phyloP scores from a whole-genome alignment of 2,888 invertebrate species.

The Philonicus albiceps region DNA sequence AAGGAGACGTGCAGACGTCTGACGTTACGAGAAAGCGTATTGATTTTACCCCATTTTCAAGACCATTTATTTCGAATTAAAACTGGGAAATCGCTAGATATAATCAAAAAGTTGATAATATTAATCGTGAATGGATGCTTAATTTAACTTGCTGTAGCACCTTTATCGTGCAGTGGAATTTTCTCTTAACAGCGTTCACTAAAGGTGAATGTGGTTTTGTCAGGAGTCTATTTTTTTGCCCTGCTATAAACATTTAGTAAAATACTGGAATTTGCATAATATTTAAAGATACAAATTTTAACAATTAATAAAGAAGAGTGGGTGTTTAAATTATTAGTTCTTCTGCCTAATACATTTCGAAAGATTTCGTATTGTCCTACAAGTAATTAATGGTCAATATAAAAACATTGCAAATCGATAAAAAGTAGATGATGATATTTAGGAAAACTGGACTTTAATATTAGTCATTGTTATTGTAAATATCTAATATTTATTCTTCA shows the following conservation, averaged over 20 bases:
- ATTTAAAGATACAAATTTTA: no score
- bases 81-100: not conserved
- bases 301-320: no score
- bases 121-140: not conserved
- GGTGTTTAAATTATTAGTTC: no score
- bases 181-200: not conserved
- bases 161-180: not conserved
- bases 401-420: no score
- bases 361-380: no score
- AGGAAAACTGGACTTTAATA: no score
- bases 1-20: not conserved
- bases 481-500: no score
- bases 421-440: no score
- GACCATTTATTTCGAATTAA: not conserved
- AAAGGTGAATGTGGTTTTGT: not conserved
- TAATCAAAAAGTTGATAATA: not conserved
- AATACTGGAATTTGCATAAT: not conserved
- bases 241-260: not conserved
- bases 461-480: no score
- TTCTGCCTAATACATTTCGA: no score
- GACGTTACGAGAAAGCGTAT: not conserved
- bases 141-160: not conserved
- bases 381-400: no score
- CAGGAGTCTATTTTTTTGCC: not conserved
- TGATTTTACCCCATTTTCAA: not conserved